phyloP scores from a whole-genome alignment of 2,113 vertebrate genomes.

The Aleadryas rufinucha region DNA sequence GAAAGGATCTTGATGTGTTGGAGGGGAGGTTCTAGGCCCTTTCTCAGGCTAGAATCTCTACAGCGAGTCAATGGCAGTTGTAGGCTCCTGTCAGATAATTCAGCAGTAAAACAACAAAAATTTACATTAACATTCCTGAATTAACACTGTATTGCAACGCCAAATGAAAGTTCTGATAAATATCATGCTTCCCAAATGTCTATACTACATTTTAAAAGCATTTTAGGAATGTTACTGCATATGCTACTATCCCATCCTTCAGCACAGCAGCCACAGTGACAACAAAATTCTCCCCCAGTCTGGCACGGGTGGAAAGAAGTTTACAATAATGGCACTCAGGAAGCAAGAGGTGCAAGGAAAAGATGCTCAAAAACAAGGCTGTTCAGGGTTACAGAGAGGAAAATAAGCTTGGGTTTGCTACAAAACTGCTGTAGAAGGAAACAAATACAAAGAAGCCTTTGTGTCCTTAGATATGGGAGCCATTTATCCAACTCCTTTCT shows the following conservation, averaged over 20 bases:
- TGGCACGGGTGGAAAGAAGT: neutral
- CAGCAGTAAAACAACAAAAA: neutral
- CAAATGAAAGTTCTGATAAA: neutral
- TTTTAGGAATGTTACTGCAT: neutral
- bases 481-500: neutral
- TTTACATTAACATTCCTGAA: neutral
- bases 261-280: neutral
- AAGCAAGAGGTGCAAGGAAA: neutral
- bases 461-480: neutral
- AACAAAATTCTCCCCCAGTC: neutral
- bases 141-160: neutral
- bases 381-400: neutral
- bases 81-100: neutral
- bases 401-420: neutral
- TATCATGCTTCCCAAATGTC: neutral
- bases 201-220: neutral
- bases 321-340: neutral
- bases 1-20: neutral
- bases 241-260: neutral
- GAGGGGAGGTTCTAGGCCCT: neutral
- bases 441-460: neutral
- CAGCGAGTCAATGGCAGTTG: neutral
- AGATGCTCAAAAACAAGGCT: neutral
- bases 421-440: neutral
- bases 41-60: neutral